Evolutionary conservation across 2,797 vertebrate genomes (phyloP), one percentile per base, ranked within the genome.

Genomic region (Hafferia zeledoni): DNA sequence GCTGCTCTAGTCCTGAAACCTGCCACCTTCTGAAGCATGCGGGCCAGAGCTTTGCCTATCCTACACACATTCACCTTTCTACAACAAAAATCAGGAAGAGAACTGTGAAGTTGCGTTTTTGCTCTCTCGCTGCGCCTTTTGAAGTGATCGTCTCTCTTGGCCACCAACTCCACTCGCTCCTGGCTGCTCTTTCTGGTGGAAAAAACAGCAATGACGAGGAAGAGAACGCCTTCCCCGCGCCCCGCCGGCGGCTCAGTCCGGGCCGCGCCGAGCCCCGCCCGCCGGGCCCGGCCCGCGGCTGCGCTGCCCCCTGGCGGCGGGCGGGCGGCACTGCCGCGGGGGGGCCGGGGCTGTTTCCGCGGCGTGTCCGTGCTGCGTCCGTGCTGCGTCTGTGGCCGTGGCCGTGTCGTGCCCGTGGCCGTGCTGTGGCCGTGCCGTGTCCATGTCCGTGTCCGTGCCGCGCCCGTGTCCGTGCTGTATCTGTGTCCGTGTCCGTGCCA

Each of bases 271-370:
- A 33, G 4, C n/a, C 44, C 56, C 67, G 17, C 67, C 13, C 17
- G 3, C 37, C 11, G 11, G 35, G 37, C n/a, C 7, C 28, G 14
- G 50, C 20, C 41, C 23, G 76, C 33, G 30, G 15, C 41, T n/a
- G 33, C 15, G 11, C 78, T 50, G 78, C 65, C 75, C 75, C 61
- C 92, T 95, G 92, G 82, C 41, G 89, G 69, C 69, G n/a, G 92
- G 89, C 70, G 94, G 92, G 31, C 31, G 56, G 47, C 19, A 3
- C 60, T 41, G 53, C 82, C 17, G 13, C 39, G 39, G 39, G 39
- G 39, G 39, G n/a, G n/a, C n/a, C n/a, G n/a, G n/a, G n/a, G n/a
- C n/a, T n/a, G n/a, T n/a, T n/a, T n/a, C n/a, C 39, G 14, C 15
- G 14, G 13, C 39, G 12, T 37, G 37, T 9, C 37, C 37, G 37